phyloP scores from a whole-genome alignment of 2,797 vertebrate species.

The Zonotrichia albicollis region DNA sequence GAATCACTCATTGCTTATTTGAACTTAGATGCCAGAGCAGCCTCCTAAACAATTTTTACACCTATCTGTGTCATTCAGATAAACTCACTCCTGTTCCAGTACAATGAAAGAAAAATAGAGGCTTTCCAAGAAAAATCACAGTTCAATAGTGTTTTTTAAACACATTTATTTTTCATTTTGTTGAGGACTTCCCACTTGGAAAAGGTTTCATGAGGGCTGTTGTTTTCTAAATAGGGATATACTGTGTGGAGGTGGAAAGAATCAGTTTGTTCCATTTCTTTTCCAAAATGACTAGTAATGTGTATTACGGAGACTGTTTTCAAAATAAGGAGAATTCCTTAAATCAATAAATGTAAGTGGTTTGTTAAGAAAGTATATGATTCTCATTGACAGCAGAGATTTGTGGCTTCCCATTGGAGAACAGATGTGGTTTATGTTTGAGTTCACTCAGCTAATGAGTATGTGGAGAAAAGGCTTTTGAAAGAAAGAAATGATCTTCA shows the following conservation, averaged over 20 bases:
- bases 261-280: conserved; percentile 15
- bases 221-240: conserved; percentile 11
- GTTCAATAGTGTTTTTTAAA: conserved; percentile 8
- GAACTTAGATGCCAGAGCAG: conserved; percentile 16
- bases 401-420: not conserved
- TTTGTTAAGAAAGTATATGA: conserved; percentile 35
- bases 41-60: conserved; percentile 6
- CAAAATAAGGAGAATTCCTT: conserved; percentile 44
- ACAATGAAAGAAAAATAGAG: conserved; percentile 5
- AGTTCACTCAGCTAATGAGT: conserved; percentile 49
- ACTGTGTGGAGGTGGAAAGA: not conserved
- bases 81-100: conserved; percentile 41
- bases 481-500: conserved; percentile 38
- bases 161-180: conserved; percentile 25
- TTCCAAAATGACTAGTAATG: not conserved
- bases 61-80: conserved; percentile 43
- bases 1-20: conserved; percentile 6
- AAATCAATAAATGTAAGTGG: conserved; percentile 15
- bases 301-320: not conserved
- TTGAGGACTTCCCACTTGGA: conserved; percentile 21
- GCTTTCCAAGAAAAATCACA: conserved; percentile 40
- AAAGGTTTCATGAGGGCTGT: conserved; percentile 17
- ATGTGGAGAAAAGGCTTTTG: conserved; percentile 43
- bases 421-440: conserved; percentile 17
- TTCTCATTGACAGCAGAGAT: not conserved